These are phyloP conservation scores for Hirtodrosophila trivittata DNA, from an alignment of 2,888 invertebrate genomes.

Conservation along the genomic window DNA sequence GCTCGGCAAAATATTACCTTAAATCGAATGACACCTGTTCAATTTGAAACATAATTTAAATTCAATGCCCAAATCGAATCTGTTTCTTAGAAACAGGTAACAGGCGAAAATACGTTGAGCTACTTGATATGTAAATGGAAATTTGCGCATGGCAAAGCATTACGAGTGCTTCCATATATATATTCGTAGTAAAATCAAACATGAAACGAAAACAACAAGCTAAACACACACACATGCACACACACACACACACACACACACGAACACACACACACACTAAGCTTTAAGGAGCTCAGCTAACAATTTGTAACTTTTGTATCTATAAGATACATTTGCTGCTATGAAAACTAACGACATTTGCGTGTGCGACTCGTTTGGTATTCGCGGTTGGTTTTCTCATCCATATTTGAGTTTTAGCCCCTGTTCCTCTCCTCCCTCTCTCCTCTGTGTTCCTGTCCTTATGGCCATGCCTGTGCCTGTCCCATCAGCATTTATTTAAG, in stretches of 20 bases:
- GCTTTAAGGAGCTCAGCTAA: constrained; percentile 29
- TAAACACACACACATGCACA: constrained; percentile 28
- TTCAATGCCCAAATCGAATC: constrained; percentile 46
- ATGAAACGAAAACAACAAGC: constrained; percentile 14
- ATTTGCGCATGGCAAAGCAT: constrained; percentile 52
- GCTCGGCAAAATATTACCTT: no score
- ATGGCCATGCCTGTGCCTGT: constrained; percentile 11
- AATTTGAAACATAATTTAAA: constrained; percentile 10
- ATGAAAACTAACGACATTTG: constrained; percentile 54
- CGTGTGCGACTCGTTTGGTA: constrained; percentile 41
- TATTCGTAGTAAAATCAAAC: constrained; percentile 46
- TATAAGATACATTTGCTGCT: constrained; percentile 59
- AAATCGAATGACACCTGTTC: no score
- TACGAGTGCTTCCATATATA: constrained; percentile 25
- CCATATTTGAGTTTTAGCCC: constrained; percentile 15
- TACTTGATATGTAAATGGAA: constrained; percentile 69
- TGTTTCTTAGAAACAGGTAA: constrained; percentile 30
- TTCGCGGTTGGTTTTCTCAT: constrained; percentile 26
- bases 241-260: constrained; percentile 3
- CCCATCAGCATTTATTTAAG: constrained; percentile 39
- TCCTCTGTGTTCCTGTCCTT: background rate
- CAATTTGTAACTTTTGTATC: constrained; percentile 67
- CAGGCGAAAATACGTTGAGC: constrained; percentile 9
- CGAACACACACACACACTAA: background rate
- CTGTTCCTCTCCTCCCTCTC: background rate